These are phyloP conservation scores for Stegodyphus mimosarum DNA, from an alignment of 1,140 invertebrate genomes.

Conservation along the genomic window DNA sequence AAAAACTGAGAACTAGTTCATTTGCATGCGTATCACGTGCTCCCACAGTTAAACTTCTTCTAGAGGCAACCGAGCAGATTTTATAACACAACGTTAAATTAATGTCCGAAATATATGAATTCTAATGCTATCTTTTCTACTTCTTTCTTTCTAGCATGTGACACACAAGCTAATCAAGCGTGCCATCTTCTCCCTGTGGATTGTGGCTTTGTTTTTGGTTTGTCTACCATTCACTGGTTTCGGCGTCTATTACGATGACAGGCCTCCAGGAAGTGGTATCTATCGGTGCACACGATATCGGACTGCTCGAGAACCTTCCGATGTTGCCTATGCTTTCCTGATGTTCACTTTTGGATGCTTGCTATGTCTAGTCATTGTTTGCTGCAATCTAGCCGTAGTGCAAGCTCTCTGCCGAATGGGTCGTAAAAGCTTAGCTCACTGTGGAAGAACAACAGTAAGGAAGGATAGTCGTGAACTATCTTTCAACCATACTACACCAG, in stretches of 20 bases:
- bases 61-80: no score
- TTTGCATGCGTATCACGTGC: no score
- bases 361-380: conserved; percentile 80
- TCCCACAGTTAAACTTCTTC: no score
- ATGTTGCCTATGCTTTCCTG: conserved; percentile 81
- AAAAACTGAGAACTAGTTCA: no score
- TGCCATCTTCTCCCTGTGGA: conserved; percentile 78
- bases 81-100: no score
- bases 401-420: conserved; percentile 75
- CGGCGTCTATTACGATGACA: conserved; percentile 77
- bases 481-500: conserved; percentile 67
- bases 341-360: conserved; percentile 80
- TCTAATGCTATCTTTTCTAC: neutral
- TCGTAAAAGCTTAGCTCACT: conserved; percentile 69
- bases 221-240: conserved; percentile 82
- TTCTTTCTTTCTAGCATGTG: conserved; percentile 76
- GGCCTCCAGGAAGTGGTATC: conserved; percentile 50
- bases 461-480: conserved; percentile 57
- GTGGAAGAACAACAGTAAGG: conserved; percentile 67
- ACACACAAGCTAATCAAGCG: conserved; percentile 81
- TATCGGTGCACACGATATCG: conserved; percentile 77
- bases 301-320: conserved; percentile 74
- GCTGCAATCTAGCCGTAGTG: conserved; percentile 84
- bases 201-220: conserved; percentile 76
- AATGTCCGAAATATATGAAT: no score